Evolutionary conservation across 2,888 invertebrate species (phyloP).

Genomic region (Campopleginae sp.): DNA sequence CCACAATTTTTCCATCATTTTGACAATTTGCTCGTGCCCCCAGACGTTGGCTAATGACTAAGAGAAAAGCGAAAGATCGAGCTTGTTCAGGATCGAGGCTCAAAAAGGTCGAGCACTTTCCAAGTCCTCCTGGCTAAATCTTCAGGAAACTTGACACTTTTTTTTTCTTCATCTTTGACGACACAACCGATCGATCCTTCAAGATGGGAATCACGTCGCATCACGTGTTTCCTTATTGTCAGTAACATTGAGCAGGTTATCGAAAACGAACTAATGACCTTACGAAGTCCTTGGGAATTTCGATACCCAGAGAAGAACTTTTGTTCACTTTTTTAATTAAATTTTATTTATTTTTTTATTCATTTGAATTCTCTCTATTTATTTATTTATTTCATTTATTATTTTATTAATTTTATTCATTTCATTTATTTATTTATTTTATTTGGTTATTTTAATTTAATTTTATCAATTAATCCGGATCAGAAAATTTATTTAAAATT

Average conservation of each 20-base stretch:
- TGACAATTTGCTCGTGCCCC: neutral
- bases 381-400: too few relatives aligned
- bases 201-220: neutral
- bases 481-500: neutral
- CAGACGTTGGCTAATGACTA: neutral
- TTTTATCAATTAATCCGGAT: neutral
- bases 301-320: too few relatives aligned
- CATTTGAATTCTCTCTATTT: too few relatives aligned
- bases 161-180: slow-evolving; percentile 7
- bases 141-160: neutral
- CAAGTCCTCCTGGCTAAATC: neutral
- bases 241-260: neutral
- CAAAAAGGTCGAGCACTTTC: neutral
- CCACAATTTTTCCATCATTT: neutral
- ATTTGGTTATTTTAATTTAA: too few relatives aligned
- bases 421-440: too few relatives aligned
- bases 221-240: slow-evolving; percentile 22
- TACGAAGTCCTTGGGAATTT: neutral
- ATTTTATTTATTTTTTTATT: too few relatives aligned
- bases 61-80: neutral
- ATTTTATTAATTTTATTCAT: too few relatives aligned
- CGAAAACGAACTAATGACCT: neutral
- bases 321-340: neutral
- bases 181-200: slow-evolving; percentile 44
- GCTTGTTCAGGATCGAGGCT: neutral